A percentile compares a stretch with the other conserved stretches of the same genome.
These are phyloP conservation scores for Zophobas morio DNA, from an alignment of 1,140 invertebrate genomes.

Conservation along the genomic window DNA sequence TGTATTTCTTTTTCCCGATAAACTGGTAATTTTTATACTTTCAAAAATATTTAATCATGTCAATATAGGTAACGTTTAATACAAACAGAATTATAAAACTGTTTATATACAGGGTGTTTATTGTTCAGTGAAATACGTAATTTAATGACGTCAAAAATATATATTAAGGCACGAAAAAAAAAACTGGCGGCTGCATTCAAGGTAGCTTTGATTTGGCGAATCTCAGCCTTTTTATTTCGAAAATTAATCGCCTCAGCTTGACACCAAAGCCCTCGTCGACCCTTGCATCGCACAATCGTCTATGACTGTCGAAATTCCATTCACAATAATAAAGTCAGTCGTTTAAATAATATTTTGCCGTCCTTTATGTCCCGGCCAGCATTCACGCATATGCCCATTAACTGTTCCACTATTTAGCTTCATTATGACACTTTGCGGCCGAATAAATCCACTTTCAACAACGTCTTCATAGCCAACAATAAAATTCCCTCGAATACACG, in stretches of 20 bases:
- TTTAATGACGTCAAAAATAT: no score
- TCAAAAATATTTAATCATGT: no score
- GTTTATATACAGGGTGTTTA: no score
- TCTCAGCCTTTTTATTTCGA: not conserved
- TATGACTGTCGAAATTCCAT: constrained; percentile 2
- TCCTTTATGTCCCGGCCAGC: not conserved
- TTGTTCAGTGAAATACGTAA: no score
- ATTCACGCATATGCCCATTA: constrained; percentile 31
- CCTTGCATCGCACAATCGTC: not conserved
- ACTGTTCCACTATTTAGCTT: constrained; percentile 39
- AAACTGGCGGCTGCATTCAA: no score
- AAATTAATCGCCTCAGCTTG: not conserved
- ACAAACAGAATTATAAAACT: no score
- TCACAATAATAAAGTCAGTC: constrained; percentile 9
- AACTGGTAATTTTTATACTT: no score
- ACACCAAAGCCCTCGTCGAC: not conserved
- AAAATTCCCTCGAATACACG: constrained; percentile 24
- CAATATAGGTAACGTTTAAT: no score
- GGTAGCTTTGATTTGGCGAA: no score
- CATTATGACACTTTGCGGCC: constrained; percentile 47
- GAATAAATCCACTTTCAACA: constrained; percentile 26
- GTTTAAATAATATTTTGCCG: constrained; percentile 23
- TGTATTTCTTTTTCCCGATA: no score
- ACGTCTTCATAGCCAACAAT: constrained; percentile 33
- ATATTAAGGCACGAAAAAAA: no score